Percentiles rank a stretch among this genome's conserved stretches.
These are phyloP conservation scores for Amblyornis subalaris DNA, from an alignment of 2,113 vertebrate genomes.

Conservation along the genomic window DNA sequence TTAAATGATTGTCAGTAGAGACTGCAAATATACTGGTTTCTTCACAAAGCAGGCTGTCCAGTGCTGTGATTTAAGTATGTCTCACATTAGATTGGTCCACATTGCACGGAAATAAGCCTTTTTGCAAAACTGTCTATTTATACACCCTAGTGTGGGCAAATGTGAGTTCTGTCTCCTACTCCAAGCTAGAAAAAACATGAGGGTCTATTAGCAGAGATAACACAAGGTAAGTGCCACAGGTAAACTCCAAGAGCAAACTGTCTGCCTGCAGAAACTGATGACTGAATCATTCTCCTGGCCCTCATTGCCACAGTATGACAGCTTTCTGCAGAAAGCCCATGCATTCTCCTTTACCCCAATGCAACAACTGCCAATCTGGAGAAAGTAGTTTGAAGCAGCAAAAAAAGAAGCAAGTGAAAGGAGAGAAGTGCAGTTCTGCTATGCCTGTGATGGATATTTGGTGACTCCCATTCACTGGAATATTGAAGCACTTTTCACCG, in stretches of 20 bases:
- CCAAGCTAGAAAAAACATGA: neutral
- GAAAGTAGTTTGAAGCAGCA: neutral
- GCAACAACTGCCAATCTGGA: neutral
- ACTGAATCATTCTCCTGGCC: neutral
- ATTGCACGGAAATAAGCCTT: constrained; percentile 14
- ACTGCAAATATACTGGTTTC: neutral
- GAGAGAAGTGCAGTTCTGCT: neutral
- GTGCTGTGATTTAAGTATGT: neutral
- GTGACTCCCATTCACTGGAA: neutral
- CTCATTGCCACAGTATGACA: accelerated
- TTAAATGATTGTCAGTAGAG: neutral
- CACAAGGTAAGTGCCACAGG: neutral
- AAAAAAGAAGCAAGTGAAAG: neutral
- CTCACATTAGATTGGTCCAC: neutral
- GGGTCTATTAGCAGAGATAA: neutral
- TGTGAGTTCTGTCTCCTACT: neutral
- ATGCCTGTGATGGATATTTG: neutral
- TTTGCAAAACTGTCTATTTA: neutral
- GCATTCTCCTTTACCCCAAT: neutral
- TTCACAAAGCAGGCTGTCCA: neutral
- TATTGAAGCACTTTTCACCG: neutral
- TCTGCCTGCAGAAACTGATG: neutral
- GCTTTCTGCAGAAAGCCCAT: neutral
- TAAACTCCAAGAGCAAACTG: neutral
- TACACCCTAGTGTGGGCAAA: neutral